Percentiles rank a stretch among this genome's conserved stretches.
These are phyloP conservation scores for Trichoplax adhaerens DNA, from an alignment of 37 sponge, comb jelly and placozoan genomes.

Conservation along the genomic window DNA sequence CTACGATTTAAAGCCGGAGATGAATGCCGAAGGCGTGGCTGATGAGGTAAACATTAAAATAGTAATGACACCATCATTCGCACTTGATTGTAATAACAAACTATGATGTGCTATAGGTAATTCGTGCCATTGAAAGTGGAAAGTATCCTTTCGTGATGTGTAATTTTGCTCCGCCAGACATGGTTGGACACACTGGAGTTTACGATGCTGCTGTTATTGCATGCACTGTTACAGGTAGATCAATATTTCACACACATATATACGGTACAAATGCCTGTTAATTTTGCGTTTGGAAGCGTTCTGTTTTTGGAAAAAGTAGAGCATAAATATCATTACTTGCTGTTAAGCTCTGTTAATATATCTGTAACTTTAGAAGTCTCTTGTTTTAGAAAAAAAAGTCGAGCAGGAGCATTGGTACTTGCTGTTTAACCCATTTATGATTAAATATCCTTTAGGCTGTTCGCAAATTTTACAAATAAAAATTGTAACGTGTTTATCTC, in stretches of 20 bases:
- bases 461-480: no score
- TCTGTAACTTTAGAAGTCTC: no score
- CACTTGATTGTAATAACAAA: neutral
- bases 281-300: no score
- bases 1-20: constrained; percentile 90
- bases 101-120: constrained; percentile 37
- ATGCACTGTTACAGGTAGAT: constrained; percentile 70
- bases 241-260: neutral
- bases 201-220: constrained; percentile 75
- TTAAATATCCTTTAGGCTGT: no score
- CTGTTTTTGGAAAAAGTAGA: no score
- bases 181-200: constrained; percentile 97
- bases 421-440: no score
- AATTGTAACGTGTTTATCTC: no score
- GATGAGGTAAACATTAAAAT: constrained; percentile 33
- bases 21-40: constrained; percentile 83
- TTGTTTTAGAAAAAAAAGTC: no score
- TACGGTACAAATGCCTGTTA: no score
- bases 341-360: no score
- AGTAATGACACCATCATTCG: neutral
- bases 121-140: constrained; percentile 43
- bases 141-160: constrained; percentile 89
- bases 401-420: no score
- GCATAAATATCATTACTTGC: no score
- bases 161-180: constrained; percentile 98